Base-by-base conservation (phyloP, 2,888 invertebrate species). In the Sinopyrophorus schimmeli region DNA sequence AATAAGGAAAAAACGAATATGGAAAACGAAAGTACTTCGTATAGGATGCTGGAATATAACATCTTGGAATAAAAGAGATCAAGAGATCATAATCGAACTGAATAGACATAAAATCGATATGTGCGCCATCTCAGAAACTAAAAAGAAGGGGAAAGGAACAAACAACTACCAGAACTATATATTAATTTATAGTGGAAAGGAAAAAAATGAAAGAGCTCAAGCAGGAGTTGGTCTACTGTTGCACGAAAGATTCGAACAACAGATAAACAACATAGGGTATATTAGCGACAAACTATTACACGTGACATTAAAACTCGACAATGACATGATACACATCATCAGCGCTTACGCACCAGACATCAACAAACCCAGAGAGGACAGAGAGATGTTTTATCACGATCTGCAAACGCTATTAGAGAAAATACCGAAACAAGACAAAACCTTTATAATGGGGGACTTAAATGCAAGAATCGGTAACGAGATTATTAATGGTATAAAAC, bases 291-390 rank as follows among this genome's bases (percentile, higher is more conserved):
- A 11, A 34, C 18, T 20, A 5, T 11, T 34, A 20, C 35, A 23
- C 1, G 23, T 24, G 23, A 35, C 15, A 12, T 2, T 35, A n/a
- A 35, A 24, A 15, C 15, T 15, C 14, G 23, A 35, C 12, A 16
- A 26, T 7, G 26, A 26, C n/a, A 26, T 11, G 11, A 2, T 26
- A 10, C 26, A 26, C 26, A n/a, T 26, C 2, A 5, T 26, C 5
- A 26, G 26, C 2, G 26, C 26, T 4, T 32, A 17, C 32, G 17
- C 32, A 18, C 35, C 23, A 5, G 23, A 24, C 9, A 37, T 24
- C n/a, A 37, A n/a, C 16, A 37, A 24, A 37, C 37, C 24, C 15
- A 37, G 16, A 37, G 24, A 24, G 16, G 24, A 37, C 9, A 37
- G 24, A 24, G 24, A 24, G n/a, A n/a, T 21, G 16, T 37, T 24